These are phyloP conservation scores for Acrocyrtus sp. DNA, from an alignment of 2,888 invertebrate species.

Conservation along the genomic window DNA sequence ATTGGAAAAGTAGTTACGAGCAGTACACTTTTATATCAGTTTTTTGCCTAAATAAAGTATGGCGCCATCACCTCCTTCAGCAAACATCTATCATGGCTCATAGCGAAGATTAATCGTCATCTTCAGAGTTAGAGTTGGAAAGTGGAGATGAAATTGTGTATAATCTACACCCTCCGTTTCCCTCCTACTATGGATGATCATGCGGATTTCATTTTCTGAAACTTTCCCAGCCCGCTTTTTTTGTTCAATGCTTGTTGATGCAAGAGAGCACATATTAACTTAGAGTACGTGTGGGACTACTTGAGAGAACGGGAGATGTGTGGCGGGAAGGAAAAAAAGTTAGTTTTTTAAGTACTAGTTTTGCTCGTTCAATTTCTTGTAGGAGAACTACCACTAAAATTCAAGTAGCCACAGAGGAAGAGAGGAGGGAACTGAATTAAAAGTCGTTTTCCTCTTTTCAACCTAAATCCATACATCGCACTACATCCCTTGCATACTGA, in stretches of 20 bases:
- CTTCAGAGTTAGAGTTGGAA: not conserved
- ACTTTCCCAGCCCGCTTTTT: slow-evolving; percentile 10
- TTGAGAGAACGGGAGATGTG: slow-evolving; percentile 12
- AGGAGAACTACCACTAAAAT: slow-evolving; percentile 22
- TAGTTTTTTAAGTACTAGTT: slow-evolving; percentile 26
- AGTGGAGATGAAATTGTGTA: slow-evolving; percentile 15
- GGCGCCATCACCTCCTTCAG: too few relatives aligned
- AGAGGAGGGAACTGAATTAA: slow-evolving; percentile 35
- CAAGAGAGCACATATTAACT: slow-evolving; percentile 43
- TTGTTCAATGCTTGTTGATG: slow-evolving; percentile 47
- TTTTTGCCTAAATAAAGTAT: too few relatives aligned
- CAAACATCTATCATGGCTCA: too few relatives aligned
- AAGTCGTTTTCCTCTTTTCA: slow-evolving; percentile 40
- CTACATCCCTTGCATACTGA: slow-evolving; percentile 46
- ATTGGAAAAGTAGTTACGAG: too few relatives aligned
- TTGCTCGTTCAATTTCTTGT: slow-evolving; percentile 2
- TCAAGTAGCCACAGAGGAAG: slow-evolving; percentile 45
- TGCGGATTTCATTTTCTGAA: slow-evolving; percentile 12
- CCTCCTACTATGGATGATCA: not conserved
- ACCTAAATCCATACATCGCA: slow-evolving; percentile 37
- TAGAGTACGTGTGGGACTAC: slow-evolving; percentile 40
- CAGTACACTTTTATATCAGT: too few relatives aligned
- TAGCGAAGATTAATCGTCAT: not conserved
- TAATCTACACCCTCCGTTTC: slow-evolving; percentile 17
- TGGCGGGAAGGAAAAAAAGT: slow-evolving; percentile 31